These are phyloP conservation scores for Craterocephalus amniculus DNA, from an alignment of 2,797 vertebrate genomes.

Conservation along the genomic window DNA sequence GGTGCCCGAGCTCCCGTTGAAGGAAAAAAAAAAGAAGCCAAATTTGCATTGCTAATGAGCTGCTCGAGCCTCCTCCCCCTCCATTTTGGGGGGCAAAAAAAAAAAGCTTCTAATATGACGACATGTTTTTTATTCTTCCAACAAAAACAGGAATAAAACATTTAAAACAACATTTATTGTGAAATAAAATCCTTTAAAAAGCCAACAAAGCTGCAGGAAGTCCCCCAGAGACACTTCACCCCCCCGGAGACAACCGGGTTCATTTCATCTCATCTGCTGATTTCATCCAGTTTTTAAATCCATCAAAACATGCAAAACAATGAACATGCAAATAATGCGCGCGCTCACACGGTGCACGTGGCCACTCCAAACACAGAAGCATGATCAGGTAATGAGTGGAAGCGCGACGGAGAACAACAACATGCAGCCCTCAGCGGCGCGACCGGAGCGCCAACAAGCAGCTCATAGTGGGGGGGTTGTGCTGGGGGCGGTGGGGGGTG, in stretches of 20 bases:
- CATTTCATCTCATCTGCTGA: background rate
- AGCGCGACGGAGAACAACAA: constrained; percentile 24
- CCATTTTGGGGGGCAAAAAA: constrained; percentile 73
- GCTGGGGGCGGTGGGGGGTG: too few relatives aligned
- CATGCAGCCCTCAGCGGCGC: too few relatives aligned
- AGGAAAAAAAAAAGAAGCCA: constrained; percentile 66
- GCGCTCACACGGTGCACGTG: background rate
- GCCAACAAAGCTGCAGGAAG: too few relatives aligned
- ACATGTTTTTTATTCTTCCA: constrained; percentile 39
- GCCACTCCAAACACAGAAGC: too few relatives aligned
- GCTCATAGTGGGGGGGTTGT: constrained; percentile 33
- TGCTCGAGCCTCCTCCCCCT: constrained; percentile 68
- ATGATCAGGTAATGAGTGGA: background rate
- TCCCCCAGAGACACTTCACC: too few relatives aligned
- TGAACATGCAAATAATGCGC: too few relatives aligned
- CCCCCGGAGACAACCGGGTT: too few relatives aligned
- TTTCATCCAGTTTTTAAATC: background rate
- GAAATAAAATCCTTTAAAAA: too few relatives aligned
- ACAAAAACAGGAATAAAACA: too few relatives aligned
- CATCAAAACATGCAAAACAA: too few relatives aligned
- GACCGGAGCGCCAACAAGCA: constrained; percentile 66
- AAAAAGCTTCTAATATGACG: constrained; percentile 61
- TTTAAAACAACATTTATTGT: too few relatives aligned
- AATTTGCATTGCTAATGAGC: constrained; percentile 84
- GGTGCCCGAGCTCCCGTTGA: constrained; percentile 78